These are phyloP conservation scores for Catocala fraxini DNA, from an alignment of 2,888 invertebrate species.

Conservation along the genomic window DNA sequence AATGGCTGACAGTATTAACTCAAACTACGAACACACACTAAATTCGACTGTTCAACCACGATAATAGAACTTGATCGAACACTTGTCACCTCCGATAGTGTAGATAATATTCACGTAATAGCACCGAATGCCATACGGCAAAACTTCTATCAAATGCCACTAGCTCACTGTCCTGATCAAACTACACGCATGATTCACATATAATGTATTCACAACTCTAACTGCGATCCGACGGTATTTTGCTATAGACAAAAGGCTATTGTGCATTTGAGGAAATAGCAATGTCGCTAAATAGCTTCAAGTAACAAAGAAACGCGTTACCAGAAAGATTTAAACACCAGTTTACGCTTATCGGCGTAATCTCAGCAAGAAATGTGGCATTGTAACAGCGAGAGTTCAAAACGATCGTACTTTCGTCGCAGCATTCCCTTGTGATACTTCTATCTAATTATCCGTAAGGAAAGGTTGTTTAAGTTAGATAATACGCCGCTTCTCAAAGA, in stretches of 20 bases:
- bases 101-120: slow-evolving; percentile 57
- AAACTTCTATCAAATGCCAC: slow-evolving; percentile 44
- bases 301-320: slow-evolving; percentile 73
- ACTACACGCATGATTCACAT: slow-evolving; percentile 58
- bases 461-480: slow-evolving; percentile 58
- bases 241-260: slow-evolving; percentile 74
- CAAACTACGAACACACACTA: slow-evolving; percentile 60
- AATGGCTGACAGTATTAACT: slow-evolving; percentile 45
- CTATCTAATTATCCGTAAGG: slow-evolving; percentile 66
- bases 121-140: too few species aligned
- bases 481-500: slow-evolving; percentile 46
- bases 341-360: slow-evolving; percentile 70
- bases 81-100: slow-evolving; percentile 44
- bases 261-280: slow-evolving; percentile 70
- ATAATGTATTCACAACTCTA: slow-evolving; percentile 32
- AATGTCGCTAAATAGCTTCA: slow-evolving; percentile 68
- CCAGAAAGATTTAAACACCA: slow-evolving; percentile 72
- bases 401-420: slow-evolving; percentile 67
- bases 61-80: slow-evolving; percentile 50
- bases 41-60: slow-evolving; percentile 50
- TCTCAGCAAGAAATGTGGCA: slow-evolving; percentile 68
- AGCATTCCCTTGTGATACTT: slow-evolving; percentile 60
- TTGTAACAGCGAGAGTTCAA: slow-evolving; percentile 71
- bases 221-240: slow-evolving; percentile 51
- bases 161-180: slow-evolving; percentile 47